These are phyloP conservation scores for Elephas maximus DNA, from an alignment of 2,113 vertebrate species.

Conservation along the genomic window DNA sequence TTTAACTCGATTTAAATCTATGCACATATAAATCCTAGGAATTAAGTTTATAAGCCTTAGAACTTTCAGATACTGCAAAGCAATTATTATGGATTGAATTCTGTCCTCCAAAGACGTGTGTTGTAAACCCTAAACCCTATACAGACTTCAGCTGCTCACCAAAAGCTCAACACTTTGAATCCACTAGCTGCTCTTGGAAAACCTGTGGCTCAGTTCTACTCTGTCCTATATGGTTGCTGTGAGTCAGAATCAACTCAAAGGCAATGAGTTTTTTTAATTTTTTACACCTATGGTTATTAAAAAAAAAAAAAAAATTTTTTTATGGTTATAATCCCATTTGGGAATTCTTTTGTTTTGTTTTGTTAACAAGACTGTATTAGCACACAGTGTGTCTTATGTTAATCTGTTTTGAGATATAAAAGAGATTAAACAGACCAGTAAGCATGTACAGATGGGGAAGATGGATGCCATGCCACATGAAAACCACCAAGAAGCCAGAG, in stretches of 20 bases:
- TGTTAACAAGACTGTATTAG: too few relatives aligned
- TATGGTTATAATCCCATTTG: too few relatives aligned
- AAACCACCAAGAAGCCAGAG: too few relatives aligned
- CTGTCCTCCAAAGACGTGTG: neutral
- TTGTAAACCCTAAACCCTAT: neutral
- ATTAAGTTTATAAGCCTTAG: neutral
- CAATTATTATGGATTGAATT: neutral
- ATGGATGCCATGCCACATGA: too few relatives aligned
- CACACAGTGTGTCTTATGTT: too few relatives aligned
- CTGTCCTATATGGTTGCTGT: neutral
- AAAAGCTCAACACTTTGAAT: too few relatives aligned
- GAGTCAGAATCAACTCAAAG: neutral
- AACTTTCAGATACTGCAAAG: neutral
- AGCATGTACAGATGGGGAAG: too few relatives aligned
- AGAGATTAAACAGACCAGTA: too few relatives aligned
- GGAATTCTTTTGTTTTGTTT: too few relatives aligned
- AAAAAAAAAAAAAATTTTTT: too few relatives aligned
- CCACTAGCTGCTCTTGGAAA: neutral
- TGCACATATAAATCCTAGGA: neutral
- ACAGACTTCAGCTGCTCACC: neutral
- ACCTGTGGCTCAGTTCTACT: neutral
- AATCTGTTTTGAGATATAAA: too few relatives aligned
- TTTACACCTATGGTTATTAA: too few relatives aligned
- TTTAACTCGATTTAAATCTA: neutral
- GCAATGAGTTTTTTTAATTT: neutral